Base-by-base conservation (phyloP, 2,113 vertebrate species). In the Cichladusa arquata region DNA sequence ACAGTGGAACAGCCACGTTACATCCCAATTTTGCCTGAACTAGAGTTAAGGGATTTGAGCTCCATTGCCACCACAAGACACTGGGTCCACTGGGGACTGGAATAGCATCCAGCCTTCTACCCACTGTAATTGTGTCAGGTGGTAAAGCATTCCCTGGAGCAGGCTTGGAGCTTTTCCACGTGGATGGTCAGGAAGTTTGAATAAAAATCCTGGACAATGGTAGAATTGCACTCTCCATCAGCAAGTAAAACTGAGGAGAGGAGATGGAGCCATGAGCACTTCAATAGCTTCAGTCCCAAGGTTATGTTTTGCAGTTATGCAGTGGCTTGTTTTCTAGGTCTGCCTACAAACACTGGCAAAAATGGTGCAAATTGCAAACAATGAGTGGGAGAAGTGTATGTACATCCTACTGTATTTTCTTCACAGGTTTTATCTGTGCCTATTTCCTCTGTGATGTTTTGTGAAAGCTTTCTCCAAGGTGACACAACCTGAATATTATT, bases 341-440 rank as follows among this genome's bases (percentile, higher is more conserved):
- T 95, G 72, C 86, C 93, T 72, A 26, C 38, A 57, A 72, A 57
- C 19, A 16, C 84, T 45, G 56, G 71, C 18, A 84, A 79, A 80
- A 89, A 56, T 24, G 56, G 76, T 5, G 20, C 50, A 93, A 74
- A 72, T 92, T 93, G 69, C 88, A 91, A 90, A 54, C 85, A 64
- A 19, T 33, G 90, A 95, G 76, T 92, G 82, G 86, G 79, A 97
- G 94, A 92, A 84, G 92, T 95, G 74, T 92, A 74, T 90, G 61
- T 36, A 58, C 34, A 66, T 91, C 85, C 80, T 70, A 72, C 66
- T 74, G 45, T 78, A 78, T 94, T 96, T 95, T 95, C 91, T 96
- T 94, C 96, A 88, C 87, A 91, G 66, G 53, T 95, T 88, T 93
- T 87, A 56, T 81, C 73, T 53, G 33, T 7, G 86, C 79, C 44